phyloP scores from a whole-genome alignment of 2,888 invertebrate genomes.

The Euphydryas editha region DNA sequence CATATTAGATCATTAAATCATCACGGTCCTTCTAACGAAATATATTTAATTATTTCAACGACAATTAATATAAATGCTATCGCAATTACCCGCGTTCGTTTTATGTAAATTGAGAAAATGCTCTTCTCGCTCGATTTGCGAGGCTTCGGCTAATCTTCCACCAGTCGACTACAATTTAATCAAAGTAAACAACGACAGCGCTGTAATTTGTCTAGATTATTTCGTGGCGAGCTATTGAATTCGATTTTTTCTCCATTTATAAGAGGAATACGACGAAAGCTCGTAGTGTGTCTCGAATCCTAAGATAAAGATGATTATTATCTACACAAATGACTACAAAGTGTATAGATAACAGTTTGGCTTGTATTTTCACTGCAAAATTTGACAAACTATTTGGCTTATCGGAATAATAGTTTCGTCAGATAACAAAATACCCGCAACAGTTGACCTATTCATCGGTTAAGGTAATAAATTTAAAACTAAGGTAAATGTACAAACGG shows the following conservation, averaged over 20 bases:
- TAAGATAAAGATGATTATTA: slow-evolving; percentile 67
- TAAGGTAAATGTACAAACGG: slow-evolving; percentile 59
- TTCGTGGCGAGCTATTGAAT: slow-evolving; percentile 79
- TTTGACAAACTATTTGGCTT: slow-evolving; percentile 53
- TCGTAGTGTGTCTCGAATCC: slow-evolving; percentile 65
- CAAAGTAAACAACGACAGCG: slow-evolving; percentile 80
- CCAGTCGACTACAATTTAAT: slow-evolving; percentile 83
- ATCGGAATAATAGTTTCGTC: slow-evolving; percentile 50
- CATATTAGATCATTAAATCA: no score
- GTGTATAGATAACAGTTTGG: slow-evolving; percentile 25
- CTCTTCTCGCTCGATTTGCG: slow-evolving; percentile 79
- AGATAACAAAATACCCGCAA: slow-evolving; percentile 62
- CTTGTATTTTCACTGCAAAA: slow-evolving; percentile 49
- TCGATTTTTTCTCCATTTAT: slow-evolving; percentile 76
- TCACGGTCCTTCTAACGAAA: neutral
- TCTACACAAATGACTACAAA: slow-evolving; percentile 59
- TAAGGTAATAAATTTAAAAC: slow-evolving; percentile 56
- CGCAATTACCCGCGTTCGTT: slow-evolving; percentile 70
- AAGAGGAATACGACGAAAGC: slow-evolving; percentile 48
- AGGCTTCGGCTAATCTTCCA: slow-evolving; percentile 80
- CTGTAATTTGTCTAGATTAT: slow-evolving; percentile 83
- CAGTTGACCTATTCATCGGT: slow-evolving; percentile 64
- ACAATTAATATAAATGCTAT: slow-evolving; percentile 63
- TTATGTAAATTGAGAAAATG: slow-evolving; percentile 79
- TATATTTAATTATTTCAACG: slow-evolving; percentile 7